Evolutionary conservation across 2,797 vertebrate species (phyloP).

Genomic region (Karalla daura): DNA sequence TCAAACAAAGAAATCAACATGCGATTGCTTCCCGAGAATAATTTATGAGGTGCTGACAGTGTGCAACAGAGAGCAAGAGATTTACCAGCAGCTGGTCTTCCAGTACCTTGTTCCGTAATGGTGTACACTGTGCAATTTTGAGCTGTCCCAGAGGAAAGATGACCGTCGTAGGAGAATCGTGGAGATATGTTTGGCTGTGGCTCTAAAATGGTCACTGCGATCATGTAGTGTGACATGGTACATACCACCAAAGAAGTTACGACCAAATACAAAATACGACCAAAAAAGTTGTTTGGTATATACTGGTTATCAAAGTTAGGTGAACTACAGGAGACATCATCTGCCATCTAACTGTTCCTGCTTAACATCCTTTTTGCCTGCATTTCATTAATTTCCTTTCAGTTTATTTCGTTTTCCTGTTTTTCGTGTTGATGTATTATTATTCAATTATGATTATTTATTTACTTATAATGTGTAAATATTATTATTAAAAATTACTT

Average conservation of each 20-base stretch:
- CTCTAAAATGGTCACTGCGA: no score
- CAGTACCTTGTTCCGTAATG: slow-evolving; percentile 65
- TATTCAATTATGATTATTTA: no score
- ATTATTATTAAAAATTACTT: background rate
- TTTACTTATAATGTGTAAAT: background rate
- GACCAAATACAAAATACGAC: no score
- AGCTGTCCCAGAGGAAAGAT: no score
- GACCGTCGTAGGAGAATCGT: no score
- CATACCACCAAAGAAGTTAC: no score
- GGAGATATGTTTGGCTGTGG: no score
- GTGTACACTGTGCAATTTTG: no score
- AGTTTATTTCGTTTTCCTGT: background rate
- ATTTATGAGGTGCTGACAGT: slow-evolving; percentile 87
- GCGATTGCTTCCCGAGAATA: slow-evolving; percentile 68
- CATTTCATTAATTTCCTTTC: background rate
- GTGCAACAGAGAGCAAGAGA: slow-evolving; percentile 80
- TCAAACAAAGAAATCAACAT: slow-evolving; percentile 79
- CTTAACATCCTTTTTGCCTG: background rate
- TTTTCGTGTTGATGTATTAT: background rate
- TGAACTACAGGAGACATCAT: slow-evolving; percentile 46
- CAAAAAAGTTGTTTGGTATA: no score
- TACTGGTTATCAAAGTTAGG: no score
- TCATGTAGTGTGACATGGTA: no score
- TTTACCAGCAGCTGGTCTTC: slow-evolving; percentile 80
- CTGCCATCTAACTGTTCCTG: background rate